These are phyloP conservation scores for Galerucella pusilla DNA, from an alignment of 2,888 invertebrate species.

Conservation along the genomic window DNA sequence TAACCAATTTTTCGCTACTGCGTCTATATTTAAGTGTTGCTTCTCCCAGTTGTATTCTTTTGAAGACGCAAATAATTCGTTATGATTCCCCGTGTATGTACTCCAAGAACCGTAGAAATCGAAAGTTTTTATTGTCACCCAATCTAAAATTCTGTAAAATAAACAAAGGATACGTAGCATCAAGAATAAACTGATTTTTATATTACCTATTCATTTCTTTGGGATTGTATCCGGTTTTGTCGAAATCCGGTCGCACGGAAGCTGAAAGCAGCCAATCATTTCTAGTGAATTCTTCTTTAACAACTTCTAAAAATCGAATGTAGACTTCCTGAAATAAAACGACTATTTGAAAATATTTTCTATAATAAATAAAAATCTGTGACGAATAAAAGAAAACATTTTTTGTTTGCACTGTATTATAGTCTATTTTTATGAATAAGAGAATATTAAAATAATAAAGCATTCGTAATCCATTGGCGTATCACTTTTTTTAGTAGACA, in stretches of 20 bases:
- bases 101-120: slow-evolving; percentile 79
- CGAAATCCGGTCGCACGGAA: slow-evolving; percentile 45
- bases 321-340: slow-evolving; percentile 43
- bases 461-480: too few species aligned
- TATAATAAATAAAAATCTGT: too few species aligned
- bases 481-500: too few species aligned
- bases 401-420: too few species aligned
- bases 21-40: slow-evolving; percentile 44
- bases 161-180: too few species aligned
- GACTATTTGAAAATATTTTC: neutral
- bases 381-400: too few species aligned
- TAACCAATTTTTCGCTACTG: slow-evolving; percentile 62
- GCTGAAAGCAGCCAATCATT: slow-evolving; percentile 47
- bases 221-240: slow-evolving; percentile 49
- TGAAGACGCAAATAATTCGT: slow-evolving; percentile 70
- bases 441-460: too few species aligned
- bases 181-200: too few species aligned
- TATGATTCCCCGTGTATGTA: slow-evolving; percentile 72
- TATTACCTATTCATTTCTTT: slow-evolving; percentile 48
- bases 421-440: too few species aligned
- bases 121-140: slow-evolving; percentile 78
- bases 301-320: slow-evolving; percentile 41
- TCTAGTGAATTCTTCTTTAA: slow-evolving; percentile 43
- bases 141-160: slow-evolving; percentile 69
- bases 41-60: slow-evolving; percentile 47